Percentiles rank a stretch among this genome's conserved stretches.
These are phyloP conservation scores for Sphaeridia pumilis DNA, from an alignment of 2,888 invertebrate species.

Conservation along the genomic window DNA sequence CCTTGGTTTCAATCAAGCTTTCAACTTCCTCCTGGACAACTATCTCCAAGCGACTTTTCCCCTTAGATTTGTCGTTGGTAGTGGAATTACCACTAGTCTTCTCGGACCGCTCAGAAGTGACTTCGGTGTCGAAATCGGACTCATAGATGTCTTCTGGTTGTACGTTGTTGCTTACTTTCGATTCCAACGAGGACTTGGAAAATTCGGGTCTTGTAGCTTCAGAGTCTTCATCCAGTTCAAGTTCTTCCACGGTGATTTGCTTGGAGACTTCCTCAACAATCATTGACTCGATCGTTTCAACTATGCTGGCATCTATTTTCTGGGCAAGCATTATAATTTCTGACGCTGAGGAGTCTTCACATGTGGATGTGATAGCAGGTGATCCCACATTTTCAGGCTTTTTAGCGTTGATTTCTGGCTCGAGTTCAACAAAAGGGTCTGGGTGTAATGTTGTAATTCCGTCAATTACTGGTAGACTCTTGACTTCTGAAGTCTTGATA, in stretches of 20 bases:
- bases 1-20: not conserved
- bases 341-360: too few species aligned
- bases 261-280: slow-evolving; percentile 9
- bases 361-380: too few species aligned
- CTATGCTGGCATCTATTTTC: not conserved
- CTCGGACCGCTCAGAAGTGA: slow-evolving; percentile 2
- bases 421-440: not conserved
- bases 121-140: slow-evolving; percentile 10
- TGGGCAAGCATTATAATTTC: not conserved
- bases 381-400: too few species aligned
- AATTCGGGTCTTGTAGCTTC: slow-evolving; percentile 7
- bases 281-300: slow-evolving; percentile 9
- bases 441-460: not conserved
- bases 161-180: not conserved
- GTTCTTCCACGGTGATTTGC: not conserved
- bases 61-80: not conserved
- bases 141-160: slow-evolving; percentile 9
- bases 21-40: slow-evolving; percentile 9
- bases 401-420: not conserved
- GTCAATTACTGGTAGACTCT: too few species aligned
- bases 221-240: not conserved
- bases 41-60: not conserved
- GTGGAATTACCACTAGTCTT: not conserved
- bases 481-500: not conserved
- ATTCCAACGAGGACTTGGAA: slow-evolving; percentile 1